These are phyloP conservation scores for Lamellibrachia columna DNA, from an alignment of 2,888 invertebrate genomes.

Conservation along the genomic window DNA sequence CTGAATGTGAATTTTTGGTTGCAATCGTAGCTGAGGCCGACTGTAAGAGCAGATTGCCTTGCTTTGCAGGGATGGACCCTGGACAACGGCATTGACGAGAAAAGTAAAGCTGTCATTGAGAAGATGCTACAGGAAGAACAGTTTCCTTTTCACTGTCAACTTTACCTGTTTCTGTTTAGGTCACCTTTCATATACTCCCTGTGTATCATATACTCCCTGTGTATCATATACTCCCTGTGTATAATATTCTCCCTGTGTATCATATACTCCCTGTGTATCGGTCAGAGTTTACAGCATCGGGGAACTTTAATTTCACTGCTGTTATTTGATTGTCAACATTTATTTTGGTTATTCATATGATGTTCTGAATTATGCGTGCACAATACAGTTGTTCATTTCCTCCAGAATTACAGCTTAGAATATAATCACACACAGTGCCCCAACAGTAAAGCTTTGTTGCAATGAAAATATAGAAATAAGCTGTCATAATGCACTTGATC, in stretches of 20 bases:
- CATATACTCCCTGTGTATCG: background rate
- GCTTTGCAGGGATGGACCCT: constrained; percentile 53
- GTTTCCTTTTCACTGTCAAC: constrained; percentile 48
- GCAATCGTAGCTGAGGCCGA: background rate
- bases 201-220: too few relatives aligned
- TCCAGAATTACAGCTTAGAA: too few relatives aligned
- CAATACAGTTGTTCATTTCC: too few relatives aligned
- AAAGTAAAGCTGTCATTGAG: constrained; percentile 59
- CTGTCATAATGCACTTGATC: too few relatives aligned
- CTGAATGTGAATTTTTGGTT: background rate
- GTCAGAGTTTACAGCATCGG: background rate
- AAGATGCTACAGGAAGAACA: constrained; percentile 61
- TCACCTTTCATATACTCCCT: background rate
- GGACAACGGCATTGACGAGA: constrained; percentile 58
- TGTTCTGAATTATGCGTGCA: too few relatives aligned
- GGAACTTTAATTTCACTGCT: background rate
- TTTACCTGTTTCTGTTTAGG: background rate
- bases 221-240: too few relatives aligned
- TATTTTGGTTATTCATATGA: too few relatives aligned
- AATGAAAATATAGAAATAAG: too few relatives aligned
- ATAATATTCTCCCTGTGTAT: too few relatives aligned
- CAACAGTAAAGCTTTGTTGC: too few relatives aligned
- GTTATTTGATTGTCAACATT: too few relatives aligned
- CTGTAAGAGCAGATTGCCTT: background rate
- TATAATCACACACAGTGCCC: too few relatives aligned